These are phyloP conservation scores for Tylochromis polylepis DNA, from an alignment of 2,113 vertebrate species.

Conservation along the genomic window DNA sequence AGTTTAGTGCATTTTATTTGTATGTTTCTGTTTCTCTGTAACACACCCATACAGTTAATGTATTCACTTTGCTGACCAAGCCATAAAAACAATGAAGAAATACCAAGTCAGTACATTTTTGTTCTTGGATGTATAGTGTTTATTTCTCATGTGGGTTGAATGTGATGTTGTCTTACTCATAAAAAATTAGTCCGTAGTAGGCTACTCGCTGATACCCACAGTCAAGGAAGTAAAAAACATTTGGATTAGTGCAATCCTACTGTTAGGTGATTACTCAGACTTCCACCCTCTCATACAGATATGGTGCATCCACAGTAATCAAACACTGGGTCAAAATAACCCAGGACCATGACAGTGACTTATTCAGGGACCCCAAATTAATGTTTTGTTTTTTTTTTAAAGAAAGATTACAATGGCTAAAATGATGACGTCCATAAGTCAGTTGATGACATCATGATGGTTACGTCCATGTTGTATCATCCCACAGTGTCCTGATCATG, in stretches of 20 bases:
- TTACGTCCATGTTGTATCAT: background rate
- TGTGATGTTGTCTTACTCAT: background rate
- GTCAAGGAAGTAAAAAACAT: background rate
- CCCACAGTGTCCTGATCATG: background rate
- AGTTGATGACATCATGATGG: background rate
- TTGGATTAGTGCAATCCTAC: background rate
- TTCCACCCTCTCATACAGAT: background rate
- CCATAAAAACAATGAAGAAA: too few relatives aligned
- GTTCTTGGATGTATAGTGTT: background rate
- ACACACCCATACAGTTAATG: background rate
- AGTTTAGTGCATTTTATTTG: background rate
- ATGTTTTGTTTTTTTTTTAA: background rate
- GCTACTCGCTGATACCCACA: background rate
- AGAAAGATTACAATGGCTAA: background rate
- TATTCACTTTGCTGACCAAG: too few relatives aligned
- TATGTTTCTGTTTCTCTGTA: background rate
- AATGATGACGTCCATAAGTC: background rate
- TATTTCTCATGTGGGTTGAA: background rate
- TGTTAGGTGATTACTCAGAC: background rate
- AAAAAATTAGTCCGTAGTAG: background rate
- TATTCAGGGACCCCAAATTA: background rate
- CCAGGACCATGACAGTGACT: too few relatives aligned
- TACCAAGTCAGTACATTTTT: background rate
- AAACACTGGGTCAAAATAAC: too few relatives aligned
- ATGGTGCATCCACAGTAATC: background rate